A percentile compares a stretch with the other conserved stretches of the same genome.
Evolutionary conservation across 2,113 vertebrate species (phyloP).

Genomic region (Galbula dea): DNA sequence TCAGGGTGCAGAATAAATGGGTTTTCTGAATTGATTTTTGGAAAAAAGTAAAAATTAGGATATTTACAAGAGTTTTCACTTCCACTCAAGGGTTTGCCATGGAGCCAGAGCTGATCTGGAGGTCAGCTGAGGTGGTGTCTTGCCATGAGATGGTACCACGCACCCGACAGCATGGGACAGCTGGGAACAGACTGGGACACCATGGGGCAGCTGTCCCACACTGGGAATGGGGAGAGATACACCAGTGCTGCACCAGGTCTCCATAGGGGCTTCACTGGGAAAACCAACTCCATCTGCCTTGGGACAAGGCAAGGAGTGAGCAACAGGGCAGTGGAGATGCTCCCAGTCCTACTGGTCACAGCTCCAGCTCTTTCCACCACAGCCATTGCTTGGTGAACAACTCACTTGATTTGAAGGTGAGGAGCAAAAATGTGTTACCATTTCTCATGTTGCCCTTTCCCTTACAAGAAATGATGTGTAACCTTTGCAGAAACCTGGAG

Average conservation of each 20-base stretch:
- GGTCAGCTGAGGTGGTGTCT: rapidly evolving
- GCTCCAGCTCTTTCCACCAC: background rate
- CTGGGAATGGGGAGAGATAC: background rate
- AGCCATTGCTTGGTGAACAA: background rate
- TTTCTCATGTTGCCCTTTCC: background rate
- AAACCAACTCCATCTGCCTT: background rate
- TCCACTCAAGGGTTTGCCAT: rapidly evolving
- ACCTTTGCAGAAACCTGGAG: background rate
- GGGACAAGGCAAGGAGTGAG: background rate
- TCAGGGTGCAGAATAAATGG: background rate
- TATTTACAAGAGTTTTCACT: background rate
- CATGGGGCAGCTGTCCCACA: rapidly evolving
- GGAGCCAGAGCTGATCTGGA: background rate
- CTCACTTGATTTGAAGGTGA: background rate
- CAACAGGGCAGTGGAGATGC: background rate
- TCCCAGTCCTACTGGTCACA: background rate
- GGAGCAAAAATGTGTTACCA: background rate
- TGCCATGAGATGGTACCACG: background rate
- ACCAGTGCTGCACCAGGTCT: rapidly evolving
- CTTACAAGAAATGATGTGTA: background rate
- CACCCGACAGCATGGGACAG: rapidly evolving
- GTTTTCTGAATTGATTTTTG: background rate
- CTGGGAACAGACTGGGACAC: background rate
- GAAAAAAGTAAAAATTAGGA: background rate
- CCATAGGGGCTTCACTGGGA: background rate